Evolutionary conservation across 2,113 vertebrate species (phyloP).

Genomic region (Copsychus sechellarum): DNA sequence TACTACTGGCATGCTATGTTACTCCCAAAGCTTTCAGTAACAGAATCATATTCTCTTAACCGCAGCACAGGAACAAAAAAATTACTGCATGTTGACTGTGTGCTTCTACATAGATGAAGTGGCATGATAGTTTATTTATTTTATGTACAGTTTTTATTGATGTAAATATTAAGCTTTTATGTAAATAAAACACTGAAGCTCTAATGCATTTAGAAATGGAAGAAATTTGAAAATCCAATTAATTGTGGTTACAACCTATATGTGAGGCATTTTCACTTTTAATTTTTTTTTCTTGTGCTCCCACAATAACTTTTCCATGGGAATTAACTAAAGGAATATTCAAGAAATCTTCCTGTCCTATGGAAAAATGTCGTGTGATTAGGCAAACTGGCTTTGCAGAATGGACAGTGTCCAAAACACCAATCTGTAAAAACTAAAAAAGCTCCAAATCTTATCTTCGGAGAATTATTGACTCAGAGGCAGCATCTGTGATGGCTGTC

Average conservation of each 20-base stretch:
- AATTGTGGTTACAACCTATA: neutral
- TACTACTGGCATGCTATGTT: neutral
- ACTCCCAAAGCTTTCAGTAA: neutral
- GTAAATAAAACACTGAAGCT: neutral
- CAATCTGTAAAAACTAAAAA: constrained; percentile 58
- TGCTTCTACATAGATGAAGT: neutral
- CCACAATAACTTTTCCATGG: neutral
- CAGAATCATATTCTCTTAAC: neutral
- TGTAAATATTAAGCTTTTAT: neutral
- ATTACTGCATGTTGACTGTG: fast-evolving
- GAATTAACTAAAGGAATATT: neutral
- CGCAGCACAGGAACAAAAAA: neutral
- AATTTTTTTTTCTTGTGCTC: neutral
- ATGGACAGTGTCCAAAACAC: constrained; percentile 62
- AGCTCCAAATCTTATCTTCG: constrained; percentile 69
- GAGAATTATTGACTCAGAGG: constrained; percentile 69
- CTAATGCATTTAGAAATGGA: neutral
- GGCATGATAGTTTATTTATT: neutral
- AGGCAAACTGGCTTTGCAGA: constrained; percentile 52
- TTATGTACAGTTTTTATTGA: neutral
- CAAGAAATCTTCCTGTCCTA: neutral
- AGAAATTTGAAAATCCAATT: neutral
- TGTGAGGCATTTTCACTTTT: neutral
- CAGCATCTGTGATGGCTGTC: constrained; percentile 60
- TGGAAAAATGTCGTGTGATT: constrained; percentile 44